Evolutionary conservation across 2,113 vertebrate species (phyloP).

Genomic region (Phalacrocorax pelagicus): DNA sequence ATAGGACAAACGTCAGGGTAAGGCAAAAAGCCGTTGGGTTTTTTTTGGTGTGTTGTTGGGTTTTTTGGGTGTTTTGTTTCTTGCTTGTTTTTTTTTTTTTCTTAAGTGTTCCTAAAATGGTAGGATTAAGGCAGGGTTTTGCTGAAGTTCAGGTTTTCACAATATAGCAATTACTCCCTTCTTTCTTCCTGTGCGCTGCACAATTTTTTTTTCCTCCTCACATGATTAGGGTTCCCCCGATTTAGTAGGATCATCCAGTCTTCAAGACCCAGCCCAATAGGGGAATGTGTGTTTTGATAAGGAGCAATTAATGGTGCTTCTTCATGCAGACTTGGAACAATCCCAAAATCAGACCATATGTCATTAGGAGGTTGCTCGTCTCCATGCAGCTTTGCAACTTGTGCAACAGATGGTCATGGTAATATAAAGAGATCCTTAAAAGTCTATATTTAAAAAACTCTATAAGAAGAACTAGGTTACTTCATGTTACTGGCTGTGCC

Average conservation of each 20-base stretch:
- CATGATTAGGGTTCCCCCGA: not conserved
- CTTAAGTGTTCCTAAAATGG: not conserved
- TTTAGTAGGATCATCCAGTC: not conserved
- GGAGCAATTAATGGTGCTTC: not conserved
- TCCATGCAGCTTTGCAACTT: not conserved
- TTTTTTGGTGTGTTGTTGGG: not conserved
- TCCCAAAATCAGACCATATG: not conserved
- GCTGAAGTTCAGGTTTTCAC: not conserved
- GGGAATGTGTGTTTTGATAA: not conserved
- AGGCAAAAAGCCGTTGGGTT: not conserved
- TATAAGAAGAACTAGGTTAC: not conserved
- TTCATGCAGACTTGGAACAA: accelerated
- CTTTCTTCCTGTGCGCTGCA: not conserved
- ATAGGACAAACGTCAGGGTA: not conserved
- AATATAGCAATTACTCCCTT: accelerated
- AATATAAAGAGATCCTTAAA: not conserved
- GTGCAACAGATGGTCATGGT: not conserved
- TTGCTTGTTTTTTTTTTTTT: no score
- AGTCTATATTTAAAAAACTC: not conserved
- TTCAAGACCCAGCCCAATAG: not conserved
- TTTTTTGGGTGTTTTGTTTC: no score
- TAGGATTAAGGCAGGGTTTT: not conserved
- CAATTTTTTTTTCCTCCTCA: not conserved
- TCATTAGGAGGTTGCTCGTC: not conserved
- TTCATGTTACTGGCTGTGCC: not conserved